Percentiles rank a stretch among this genome's conserved stretches.
Evolutionary conservation across 2,113 vertebrate genomes (phyloP).

Genomic region (Hydrolagus affinis): DNA sequence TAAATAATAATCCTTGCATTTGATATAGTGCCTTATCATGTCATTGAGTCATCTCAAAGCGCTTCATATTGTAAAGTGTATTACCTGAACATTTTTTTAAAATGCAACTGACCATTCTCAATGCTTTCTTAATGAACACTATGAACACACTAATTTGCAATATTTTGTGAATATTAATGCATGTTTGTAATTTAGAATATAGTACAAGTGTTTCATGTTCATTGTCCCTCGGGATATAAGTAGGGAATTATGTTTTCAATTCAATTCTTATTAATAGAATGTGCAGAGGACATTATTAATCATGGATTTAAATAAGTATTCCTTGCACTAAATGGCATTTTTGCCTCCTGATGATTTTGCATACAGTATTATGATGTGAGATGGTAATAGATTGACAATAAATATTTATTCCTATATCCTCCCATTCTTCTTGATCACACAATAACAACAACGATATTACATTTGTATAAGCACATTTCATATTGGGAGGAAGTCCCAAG

Average conservation of each 20-base stretch:
- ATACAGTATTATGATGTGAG: background rate
- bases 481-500: no score
- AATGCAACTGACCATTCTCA: no score
- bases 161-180: background rate
- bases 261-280: background rate
- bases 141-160: background rate
- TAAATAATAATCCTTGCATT: no score
- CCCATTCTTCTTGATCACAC: background rate
- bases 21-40: no score
- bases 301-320: background rate
- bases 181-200: background rate
- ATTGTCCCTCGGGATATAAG: background rate
- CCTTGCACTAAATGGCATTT: background rate
- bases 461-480: no score
- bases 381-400: background rate
- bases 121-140: background rate
- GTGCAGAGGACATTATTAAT: background rate
- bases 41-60: no score
- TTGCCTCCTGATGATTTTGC: background rate
- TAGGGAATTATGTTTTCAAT: background rate
- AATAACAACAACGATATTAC: background rate
- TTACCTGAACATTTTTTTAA: no score
- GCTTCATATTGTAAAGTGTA: no score
- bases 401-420: background rate
- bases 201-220: background rate